Conservation (phyloP, 2,888 invertebrate genomes). For the Brachyptera putata region DNA sequence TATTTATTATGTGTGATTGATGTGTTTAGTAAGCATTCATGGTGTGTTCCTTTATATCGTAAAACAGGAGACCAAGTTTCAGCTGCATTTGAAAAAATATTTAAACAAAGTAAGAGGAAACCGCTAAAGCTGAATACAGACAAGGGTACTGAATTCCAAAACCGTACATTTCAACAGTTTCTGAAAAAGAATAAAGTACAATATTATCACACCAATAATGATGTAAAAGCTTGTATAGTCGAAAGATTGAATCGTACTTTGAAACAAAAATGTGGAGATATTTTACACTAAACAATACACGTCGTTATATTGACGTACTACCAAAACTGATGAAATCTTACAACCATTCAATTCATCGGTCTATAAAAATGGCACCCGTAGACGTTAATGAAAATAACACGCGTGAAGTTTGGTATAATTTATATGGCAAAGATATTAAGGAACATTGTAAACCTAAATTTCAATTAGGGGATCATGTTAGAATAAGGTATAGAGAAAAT, state of each 20-base stretch:
- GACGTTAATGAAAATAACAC: conserved; percentile 21
- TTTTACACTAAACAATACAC: conserved; percentile 36
- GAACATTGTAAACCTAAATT: too few relatives aligned
- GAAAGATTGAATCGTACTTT: conserved; percentile 40
- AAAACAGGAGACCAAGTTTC: background rate
- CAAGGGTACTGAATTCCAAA: conserved; percentile 36
- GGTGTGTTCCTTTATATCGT: background rate
- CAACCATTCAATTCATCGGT: background rate
- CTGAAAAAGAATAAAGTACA: conserved; percentile 31
- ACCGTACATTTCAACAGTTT: conserved; percentile 18
- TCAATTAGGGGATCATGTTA: too few relatives aligned
- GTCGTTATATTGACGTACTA: conserved; percentile 37
- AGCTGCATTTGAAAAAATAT: conserved; percentile 33
- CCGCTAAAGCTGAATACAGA: conserved; percentile 34
- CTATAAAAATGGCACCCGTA: background rate
- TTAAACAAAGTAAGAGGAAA: conserved; percentile 26
- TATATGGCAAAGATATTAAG: too few relatives aligned
- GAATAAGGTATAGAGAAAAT: conserved; percentile 33
- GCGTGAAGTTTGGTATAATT: conserved; percentile 19
- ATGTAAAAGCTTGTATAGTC: conserved; percentile 38
- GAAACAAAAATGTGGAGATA: conserved; percentile 38
- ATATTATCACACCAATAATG: conserved; percentile 37
- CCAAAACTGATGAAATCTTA: conserved; percentile 21
- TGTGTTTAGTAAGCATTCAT: background rate
- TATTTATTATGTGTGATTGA: background rate